Conservation (phyloP, 2,113 vertebrate genomes). For the Poicephalus meyeri region DNA sequence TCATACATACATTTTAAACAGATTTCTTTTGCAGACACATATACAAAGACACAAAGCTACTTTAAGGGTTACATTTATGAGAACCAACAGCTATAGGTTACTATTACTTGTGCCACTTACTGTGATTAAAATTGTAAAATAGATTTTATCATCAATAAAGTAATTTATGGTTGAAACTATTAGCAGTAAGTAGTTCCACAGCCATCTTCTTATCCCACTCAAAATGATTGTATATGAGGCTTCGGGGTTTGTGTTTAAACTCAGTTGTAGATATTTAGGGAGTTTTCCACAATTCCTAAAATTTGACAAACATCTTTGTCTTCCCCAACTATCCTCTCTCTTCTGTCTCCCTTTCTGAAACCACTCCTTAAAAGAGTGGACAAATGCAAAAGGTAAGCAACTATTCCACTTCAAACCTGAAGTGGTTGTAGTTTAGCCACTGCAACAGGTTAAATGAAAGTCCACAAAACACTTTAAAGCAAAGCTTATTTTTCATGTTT, state of each 20-base stretch:
- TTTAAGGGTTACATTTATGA: neutral
- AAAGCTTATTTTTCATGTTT: neutral
- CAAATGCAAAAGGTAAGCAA: neutral
- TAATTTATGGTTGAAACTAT: neutral
- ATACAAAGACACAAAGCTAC: neutral
- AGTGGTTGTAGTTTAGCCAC: neutral
- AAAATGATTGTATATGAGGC: neutral
- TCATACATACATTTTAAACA: neutral
- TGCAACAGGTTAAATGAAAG: neutral
- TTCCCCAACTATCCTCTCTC: neutral
- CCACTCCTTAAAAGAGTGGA: neutral
- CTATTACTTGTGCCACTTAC: neutral
- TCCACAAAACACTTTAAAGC: neutral
- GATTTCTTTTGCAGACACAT: neutral
- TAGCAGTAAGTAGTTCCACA: neutral
- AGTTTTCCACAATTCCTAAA: neutral
- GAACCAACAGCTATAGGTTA: neutral
- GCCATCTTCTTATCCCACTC: neutral
- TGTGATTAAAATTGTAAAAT: neutral
- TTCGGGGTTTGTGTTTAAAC: neutral
- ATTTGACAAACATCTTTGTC: neutral
- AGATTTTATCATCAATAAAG: neutral
- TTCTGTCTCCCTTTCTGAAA: neutral
- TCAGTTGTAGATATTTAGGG: neutral
- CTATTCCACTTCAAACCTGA: neutral